A percentile compares a stretch with the other conserved stretches of the same genome.
phyloP scores from a whole-genome alignment of 2,797 vertebrate species.

The Scolopax rusticola region DNA sequence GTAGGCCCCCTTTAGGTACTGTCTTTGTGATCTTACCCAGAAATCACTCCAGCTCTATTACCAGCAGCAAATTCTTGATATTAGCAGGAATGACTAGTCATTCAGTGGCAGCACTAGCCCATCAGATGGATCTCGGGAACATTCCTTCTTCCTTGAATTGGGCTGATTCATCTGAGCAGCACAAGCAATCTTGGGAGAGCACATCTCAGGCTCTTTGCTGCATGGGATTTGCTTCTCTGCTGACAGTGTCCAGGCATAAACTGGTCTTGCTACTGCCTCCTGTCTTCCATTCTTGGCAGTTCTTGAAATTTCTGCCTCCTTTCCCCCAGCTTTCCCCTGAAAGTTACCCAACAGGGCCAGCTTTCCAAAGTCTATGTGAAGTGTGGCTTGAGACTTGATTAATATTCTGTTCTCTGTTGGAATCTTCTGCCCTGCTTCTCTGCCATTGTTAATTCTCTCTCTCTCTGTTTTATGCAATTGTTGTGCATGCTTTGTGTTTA shows the following conservation, averaged over 20 bases:
- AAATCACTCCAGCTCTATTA: not conserved
- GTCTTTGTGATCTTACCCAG: not conserved
- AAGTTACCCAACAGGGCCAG: not conserved
- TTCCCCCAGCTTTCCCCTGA: not conserved
- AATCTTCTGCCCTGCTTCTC: not conserved
- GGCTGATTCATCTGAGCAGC: not conserved
- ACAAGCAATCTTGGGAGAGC: not conserved
- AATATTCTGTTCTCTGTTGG: not conserved
- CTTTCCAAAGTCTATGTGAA: not conserved
- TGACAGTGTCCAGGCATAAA: not conserved
- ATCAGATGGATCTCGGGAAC: not conserved
- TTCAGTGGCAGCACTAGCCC: not conserved
- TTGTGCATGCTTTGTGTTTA: not conserved
- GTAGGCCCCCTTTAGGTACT: not conserved
- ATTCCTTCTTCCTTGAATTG: not conserved
- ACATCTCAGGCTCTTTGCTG: not conserved
- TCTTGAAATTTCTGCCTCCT: not conserved
- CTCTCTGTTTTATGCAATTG: not conserved
- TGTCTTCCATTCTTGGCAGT: not conserved
- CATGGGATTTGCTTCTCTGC: not conserved
- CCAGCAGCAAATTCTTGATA: not conserved
- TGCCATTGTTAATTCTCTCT: not conserved
- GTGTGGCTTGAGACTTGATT: not conserved
- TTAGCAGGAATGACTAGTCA: not conserved
- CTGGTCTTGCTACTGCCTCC: not conserved